phyloP scores from a whole-genome alignment of 2,888 invertebrate genomes.

The Drosophila nr. perissopoda region DNA sequence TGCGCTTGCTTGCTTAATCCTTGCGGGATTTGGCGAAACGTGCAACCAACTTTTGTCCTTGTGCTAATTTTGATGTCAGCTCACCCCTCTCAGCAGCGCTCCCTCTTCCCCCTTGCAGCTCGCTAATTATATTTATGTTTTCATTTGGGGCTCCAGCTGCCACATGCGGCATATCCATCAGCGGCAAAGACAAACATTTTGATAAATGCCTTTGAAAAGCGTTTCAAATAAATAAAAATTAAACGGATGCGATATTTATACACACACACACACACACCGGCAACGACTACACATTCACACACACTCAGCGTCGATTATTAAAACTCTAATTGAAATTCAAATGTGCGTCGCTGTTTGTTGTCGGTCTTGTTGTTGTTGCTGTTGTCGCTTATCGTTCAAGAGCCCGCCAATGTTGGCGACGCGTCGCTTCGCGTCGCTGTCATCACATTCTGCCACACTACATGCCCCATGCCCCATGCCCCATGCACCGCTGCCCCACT shows the following conservation, averaged over 20 bases:
- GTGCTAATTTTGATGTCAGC: conserved; percentile 66
- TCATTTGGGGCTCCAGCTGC: conserved; percentile 52
- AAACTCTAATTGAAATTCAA: conserved; percentile 82
- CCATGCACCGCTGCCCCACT: conserved; percentile 15
- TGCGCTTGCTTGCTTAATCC: conserved; percentile 49
- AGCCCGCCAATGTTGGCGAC: conserved; percentile 41
- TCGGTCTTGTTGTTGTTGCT: conserved; percentile 22
- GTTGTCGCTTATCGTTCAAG: conserved; percentile 54
- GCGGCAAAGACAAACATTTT: conserved; percentile 56
- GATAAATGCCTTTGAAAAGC: conserved; percentile 56
- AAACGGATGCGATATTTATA: conserved; percentile 71
- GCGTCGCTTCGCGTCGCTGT: conserved; percentile 21
- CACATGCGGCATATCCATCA: conserved; percentile 60
- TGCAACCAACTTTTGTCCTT: conserved; percentile 51
- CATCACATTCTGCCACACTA: conserved; percentile 26
- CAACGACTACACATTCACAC: conserved; percentile 1
- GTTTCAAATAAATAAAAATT: conserved; percentile 50
- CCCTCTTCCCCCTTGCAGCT: not conserved
- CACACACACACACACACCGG: conserved; percentile 36
- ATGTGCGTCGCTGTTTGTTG: conserved; percentile 58
- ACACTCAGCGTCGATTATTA: conserved; percentile 69
- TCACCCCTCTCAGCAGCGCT: not conserved
- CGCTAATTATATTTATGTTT: conserved; percentile 72
- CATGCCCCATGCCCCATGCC: not conserved
- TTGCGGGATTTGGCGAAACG: conserved; percentile 54